A percentile compares a stretch with the other conserved stretches of the same genome.
phyloP scores from a whole-genome alignment of 2,888 invertebrate genomes.

The Lochmaea capreae region DNA sequence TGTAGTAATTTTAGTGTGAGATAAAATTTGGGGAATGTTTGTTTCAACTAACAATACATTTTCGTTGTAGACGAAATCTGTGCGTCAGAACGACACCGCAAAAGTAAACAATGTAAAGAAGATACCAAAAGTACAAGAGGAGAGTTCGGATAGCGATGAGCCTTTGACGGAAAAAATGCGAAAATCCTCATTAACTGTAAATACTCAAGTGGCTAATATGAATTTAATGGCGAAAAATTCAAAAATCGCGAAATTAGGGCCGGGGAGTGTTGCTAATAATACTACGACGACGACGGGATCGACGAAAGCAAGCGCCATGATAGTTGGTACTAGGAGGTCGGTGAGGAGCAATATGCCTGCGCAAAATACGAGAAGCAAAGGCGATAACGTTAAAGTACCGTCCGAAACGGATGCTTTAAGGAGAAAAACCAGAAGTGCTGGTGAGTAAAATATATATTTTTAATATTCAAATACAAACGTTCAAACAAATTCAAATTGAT shows the following conservation, averaged over 20 bases:
- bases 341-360: conserved; percentile 58
- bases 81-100: conserved; percentile 51
- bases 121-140: conserved; percentile 65
- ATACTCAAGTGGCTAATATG: conserved; percentile 44
- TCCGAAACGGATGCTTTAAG: conserved; percentile 62
- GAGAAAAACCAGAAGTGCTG: conserved; percentile 79
- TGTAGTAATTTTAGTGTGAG: not conserved
- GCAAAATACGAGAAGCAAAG: conserved; percentile 62
- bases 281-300: conserved; percentile 33
- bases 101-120: conserved; percentile 56
- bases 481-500: not conserved
- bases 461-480: not conserved
- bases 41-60: not conserved
- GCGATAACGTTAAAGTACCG: conserved; percentile 49
- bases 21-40: not conserved
- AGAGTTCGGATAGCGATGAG: conserved; percentile 84
- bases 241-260: conserved; percentile 38
- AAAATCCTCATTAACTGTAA: conserved; percentile 53
- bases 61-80: conserved; percentile 30
- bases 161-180: conserved; percentile 81
- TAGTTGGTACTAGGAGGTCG: conserved; percentile 61
- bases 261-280: conserved; percentile 44
- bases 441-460: conserved; percentile 64
- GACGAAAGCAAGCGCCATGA: conserved; percentile 27
- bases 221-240: conserved; percentile 46